These are phyloP conservation scores for Henricia sp. DNA, from an alignment of 53 echinoderm and acorn worm species.

Conservation along the genomic window DNA sequence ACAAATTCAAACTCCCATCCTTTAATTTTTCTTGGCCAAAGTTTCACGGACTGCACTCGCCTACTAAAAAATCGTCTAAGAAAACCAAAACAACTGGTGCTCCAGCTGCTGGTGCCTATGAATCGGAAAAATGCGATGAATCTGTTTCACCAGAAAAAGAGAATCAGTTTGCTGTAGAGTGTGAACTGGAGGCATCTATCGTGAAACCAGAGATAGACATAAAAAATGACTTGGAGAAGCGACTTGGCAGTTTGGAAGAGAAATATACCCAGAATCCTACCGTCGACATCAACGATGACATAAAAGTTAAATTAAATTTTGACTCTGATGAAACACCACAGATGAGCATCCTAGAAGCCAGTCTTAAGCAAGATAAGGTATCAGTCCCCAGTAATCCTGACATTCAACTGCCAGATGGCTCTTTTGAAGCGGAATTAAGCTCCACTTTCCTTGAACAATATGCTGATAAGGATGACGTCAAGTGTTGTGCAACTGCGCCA, in stretches of 20 bases:
- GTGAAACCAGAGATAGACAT: conserved; percentile 10
- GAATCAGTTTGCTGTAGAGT: conserved; percentile 26
- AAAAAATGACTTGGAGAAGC: neutral
- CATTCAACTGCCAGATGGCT: conserved; percentile 29
- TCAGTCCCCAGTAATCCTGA: conserved; percentile 12
- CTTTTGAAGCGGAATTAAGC: conserved; percentile 9
- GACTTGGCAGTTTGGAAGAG: conserved; percentile 20
- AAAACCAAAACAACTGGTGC: neutral
- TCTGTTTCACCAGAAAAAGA: neutral
- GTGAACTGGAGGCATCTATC: neutral
- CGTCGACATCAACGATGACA: neutral
- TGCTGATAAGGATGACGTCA: neutral
- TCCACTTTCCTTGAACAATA: neutral
- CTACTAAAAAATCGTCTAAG: conserved; percentile 32
- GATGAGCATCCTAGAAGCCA: conserved; percentile 19
- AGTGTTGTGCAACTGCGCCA: neutral
- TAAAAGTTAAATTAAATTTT: conserved; percentile 35
- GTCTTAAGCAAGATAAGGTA: neutral
- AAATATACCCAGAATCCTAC: neutral
- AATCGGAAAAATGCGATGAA: neutral
- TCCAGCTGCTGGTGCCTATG: neutral
- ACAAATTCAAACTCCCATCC: conserved; percentile 67
- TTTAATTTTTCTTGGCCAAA: conserved; percentile 72
- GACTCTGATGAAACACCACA: conserved; percentile 35
- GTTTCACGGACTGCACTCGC: conserved; percentile 56